A percentile compares a stretch with the other conserved stretches of the same genome.
These are phyloP conservation scores for Myocastor coypus DNA, from an alignment of 2,113 vertebrate genomes.

Conservation along the genomic window DNA sequence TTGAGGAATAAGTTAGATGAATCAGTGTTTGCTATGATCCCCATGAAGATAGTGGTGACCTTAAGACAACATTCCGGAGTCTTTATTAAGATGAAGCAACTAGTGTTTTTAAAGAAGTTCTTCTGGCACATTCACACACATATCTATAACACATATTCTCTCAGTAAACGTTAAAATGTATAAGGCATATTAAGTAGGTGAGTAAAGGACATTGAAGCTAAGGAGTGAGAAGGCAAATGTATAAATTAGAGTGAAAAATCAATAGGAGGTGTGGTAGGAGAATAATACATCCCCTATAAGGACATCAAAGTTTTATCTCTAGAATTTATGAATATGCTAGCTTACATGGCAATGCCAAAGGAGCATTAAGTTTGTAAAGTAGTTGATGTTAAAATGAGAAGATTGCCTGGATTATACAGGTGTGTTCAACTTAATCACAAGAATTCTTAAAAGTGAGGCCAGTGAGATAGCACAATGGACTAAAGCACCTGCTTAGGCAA, in stretches of 20 bases:
- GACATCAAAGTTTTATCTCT: neutral
- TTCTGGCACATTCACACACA: neutral
- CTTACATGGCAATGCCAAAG: neutral
- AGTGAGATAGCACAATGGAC: no score
- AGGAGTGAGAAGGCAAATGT: neutral
- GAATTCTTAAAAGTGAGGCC: neutral
- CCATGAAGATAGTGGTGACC: neutral
- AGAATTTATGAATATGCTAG: neutral
- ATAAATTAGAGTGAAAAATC: neutral
- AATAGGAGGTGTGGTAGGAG: neutral
- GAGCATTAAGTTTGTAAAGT: neutral
- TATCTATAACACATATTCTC: neutral
- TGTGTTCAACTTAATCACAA: neutral
- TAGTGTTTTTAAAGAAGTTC: conserved; percentile 5
- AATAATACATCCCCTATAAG: neutral
- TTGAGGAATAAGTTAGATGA: neutral
- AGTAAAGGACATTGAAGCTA: neutral
- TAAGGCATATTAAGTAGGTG: neutral
- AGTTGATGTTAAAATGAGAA: neutral
- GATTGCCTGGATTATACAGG: neutral
- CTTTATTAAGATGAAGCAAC: neutral
- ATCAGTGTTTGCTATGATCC: neutral
- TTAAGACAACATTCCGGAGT: neutral
- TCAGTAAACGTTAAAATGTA: neutral
- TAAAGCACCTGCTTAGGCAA: no score